Evolutionary conservation across 2,113 vertebrate species (phyloP).

Genomic region (Semnornis frantzii): DNA sequence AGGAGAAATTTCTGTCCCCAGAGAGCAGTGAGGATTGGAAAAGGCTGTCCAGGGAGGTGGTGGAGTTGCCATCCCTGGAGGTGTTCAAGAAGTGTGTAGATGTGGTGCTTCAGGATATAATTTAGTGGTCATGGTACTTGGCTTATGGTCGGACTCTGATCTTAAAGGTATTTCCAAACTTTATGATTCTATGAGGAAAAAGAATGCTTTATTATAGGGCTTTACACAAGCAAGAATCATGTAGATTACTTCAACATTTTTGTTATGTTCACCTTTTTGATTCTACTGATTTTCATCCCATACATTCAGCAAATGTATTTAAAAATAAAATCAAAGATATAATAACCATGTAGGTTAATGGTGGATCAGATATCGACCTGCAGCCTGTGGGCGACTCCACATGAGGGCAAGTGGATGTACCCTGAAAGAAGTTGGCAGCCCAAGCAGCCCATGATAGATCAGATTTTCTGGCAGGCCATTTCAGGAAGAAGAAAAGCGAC

Average conservation of each 20-base stretch:
- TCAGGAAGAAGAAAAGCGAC: neutral
- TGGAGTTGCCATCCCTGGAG: too few species aligned
- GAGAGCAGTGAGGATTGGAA: too few species aligned
- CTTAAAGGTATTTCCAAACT: too few species aligned
- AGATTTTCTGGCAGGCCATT: neutral
- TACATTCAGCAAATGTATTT: neutral
- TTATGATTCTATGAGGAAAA: neutral
- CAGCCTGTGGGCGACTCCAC: neutral
- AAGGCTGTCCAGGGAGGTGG: too few species aligned
- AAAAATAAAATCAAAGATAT: neutral
- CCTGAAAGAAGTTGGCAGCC: neutral
- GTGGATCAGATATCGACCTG: neutral
- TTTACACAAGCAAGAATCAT: neutral
- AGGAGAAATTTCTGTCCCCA: too few species aligned
- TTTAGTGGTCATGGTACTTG: too few species aligned
- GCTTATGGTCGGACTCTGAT: too few species aligned
- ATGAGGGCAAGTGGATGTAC: neutral
- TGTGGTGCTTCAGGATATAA: too few species aligned
- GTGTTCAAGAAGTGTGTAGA: too few species aligned
- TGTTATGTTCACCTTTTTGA: neutral
- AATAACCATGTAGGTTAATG: neutral
- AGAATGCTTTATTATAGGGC: neutral
- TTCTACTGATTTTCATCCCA: neutral
- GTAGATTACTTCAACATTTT: neutral
- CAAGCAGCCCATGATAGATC: too few species aligned